These are phyloP conservation scores for Podarcis muralis DNA, from an alignment of 2,113 vertebrate species.

Conservation along the genomic window DNA sequence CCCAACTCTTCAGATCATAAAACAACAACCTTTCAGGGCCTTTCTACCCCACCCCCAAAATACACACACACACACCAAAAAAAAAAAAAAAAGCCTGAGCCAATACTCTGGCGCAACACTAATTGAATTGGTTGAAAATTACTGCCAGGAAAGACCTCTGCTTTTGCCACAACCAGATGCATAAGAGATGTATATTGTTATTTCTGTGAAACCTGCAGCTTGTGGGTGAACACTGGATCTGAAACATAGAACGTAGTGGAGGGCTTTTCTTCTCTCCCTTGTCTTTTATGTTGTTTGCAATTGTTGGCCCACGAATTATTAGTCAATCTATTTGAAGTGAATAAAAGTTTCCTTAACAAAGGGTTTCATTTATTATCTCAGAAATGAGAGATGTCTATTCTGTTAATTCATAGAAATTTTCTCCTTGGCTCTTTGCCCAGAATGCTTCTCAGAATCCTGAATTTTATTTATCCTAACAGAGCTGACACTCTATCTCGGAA, in stretches of 20 bases:
- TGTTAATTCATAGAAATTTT: slow-evolving; percentile 26
- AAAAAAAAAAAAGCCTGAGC: background rate
- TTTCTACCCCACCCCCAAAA: background rate
- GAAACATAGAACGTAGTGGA: background rate
- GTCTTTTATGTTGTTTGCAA: background rate
- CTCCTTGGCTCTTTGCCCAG: slow-evolving; percentile 19
- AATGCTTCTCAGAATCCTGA: background rate
- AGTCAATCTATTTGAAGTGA: slow-evolving; percentile 6
- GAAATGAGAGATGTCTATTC: slow-evolving; percentile 4
- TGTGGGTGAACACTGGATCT: background rate
- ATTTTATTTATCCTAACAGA: slow-evolving; percentile 14
- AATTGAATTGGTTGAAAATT: background rate
- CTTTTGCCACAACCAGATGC: background rate
- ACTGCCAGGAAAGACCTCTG: background rate
- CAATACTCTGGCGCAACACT: background rate
- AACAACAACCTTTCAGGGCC: background rate
- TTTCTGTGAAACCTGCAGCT: background rate
- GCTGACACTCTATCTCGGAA: background rate
- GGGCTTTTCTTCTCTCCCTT: background rate
- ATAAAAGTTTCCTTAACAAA: slow-evolving; percentile 11
- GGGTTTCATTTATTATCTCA: background rate
- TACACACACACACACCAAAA: too few relatives aligned
- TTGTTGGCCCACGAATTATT: slow-evolving; percentile 17
- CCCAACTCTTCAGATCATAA: background rate
- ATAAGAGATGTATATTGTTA: background rate